Percentiles rank a stretch among this genome's conserved stretches.
Evolutionary conservation across 2,888 invertebrate genomes (phyloP).

Genomic region (Polyploca ridens): DNA sequence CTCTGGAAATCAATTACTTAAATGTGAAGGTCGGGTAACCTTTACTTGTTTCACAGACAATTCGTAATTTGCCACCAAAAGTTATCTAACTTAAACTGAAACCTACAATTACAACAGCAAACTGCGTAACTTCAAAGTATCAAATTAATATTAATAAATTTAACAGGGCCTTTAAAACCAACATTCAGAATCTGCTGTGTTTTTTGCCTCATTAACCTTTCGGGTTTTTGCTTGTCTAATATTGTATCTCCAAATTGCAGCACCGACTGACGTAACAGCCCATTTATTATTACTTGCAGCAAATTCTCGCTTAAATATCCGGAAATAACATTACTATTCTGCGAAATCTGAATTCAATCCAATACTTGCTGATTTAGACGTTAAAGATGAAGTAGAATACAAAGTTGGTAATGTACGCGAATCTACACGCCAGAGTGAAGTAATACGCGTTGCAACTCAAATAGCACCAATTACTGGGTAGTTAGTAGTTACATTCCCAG

Average conservation of each 20-base stretch:
- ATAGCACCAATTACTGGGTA: slow-evolving; percentile 23
- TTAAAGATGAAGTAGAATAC: background rate
- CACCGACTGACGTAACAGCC: background rate
- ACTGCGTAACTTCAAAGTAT: background rate
- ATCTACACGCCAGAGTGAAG: slow-evolving; percentile 3
- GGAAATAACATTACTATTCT: background rate
- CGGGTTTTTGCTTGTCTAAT: background rate
- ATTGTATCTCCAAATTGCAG: background rate
- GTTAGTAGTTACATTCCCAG: slow-evolving; percentile 37
- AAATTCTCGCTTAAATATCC: slow-evolving; percentile 1
- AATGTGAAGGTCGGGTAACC: slow-evolving; percentile 13
- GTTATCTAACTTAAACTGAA: background rate
- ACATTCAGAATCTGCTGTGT: background rate
- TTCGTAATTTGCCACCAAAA: background rate
- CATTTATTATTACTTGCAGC: slow-evolving; percentile 3
- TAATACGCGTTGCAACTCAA: slow-evolving; percentile 21
- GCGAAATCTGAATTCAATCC: background rate
- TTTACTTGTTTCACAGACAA: slow-evolving; percentile 13
- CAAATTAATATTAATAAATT: slow-evolving; percentile 1
- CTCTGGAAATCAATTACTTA: slow-evolving; percentile 15
- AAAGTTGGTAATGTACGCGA: slow-evolving; percentile 7
- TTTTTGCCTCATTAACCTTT: slow-evolving; percentile 9
- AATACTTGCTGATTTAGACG: background rate
- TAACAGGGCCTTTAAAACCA: background rate
- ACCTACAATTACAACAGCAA: background rate